phyloP scores from a whole-genome alignment of 2,113 vertebrate species.

The Narcine bancroftii region DNA sequence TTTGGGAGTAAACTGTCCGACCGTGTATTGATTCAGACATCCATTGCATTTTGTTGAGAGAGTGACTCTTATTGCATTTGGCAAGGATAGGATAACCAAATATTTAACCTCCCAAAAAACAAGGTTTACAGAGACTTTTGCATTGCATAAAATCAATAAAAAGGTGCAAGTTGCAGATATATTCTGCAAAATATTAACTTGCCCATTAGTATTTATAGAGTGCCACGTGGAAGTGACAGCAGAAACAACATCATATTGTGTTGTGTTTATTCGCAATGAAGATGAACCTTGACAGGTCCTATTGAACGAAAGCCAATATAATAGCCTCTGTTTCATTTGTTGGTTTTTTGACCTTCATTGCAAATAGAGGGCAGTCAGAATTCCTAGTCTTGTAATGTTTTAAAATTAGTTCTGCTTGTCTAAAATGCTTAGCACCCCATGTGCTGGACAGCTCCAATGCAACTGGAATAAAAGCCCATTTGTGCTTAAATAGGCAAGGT shows the following conservation, averaged over 20 bases:
- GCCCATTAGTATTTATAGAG: neutral
- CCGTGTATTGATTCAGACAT: neutral
- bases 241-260: neutral
- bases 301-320: slow-evolving; percentile 32
- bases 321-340: slow-evolving; percentile 17
- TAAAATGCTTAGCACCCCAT: neutral
- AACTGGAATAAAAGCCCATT: slow-evolving; percentile 28
- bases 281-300: slow-evolving; percentile 29
- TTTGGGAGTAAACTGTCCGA: neutral
- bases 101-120: neutral
- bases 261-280: slow-evolving; percentile 30
- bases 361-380: slow-evolving; percentile 34
- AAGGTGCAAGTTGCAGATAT: neutral
- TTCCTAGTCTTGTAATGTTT: slow-evolving; percentile 35
- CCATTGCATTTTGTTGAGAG: neutral
- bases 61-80: neutral
- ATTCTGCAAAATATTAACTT: neutral
- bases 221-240: neutral
- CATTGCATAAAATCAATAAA: neutral
- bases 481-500: neutral
- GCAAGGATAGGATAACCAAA: neutral
- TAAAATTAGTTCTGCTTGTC: slow-evolving; percentile 37
- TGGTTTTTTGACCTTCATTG: slow-evolving; percentile 32
- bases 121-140: neutral
- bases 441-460: neutral